These are phyloP conservation scores for Himalopsyche tibetana DNA, from an alignment of 2,888 invertebrate genomes.

Conservation along the genomic window DNA sequence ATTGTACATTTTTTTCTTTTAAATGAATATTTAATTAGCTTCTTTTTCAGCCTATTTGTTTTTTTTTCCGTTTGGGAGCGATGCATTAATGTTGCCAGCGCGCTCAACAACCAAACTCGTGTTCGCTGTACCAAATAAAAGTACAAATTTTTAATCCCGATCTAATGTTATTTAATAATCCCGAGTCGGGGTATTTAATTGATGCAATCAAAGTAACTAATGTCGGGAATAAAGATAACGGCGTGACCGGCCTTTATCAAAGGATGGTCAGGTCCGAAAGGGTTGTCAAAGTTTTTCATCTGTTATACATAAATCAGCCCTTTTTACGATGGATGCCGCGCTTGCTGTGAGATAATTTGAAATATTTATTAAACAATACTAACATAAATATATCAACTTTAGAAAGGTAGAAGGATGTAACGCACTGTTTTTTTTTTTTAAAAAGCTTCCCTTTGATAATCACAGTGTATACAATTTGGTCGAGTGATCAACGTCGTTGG, in stretches of 20 bases:
- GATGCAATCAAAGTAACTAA: conserved; percentile 20
- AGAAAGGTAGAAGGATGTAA: no score
- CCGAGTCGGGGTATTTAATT: background rate
- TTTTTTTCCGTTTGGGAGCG: background rate
- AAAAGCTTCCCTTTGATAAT: no score
- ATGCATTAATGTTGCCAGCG: background rate
- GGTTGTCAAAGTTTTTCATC: conserved; percentile 1
- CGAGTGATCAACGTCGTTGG: no score
- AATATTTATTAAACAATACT: no score
- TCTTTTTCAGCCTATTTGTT: background rate
- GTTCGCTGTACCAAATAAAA: conserved; percentile 16
- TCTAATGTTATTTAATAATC: conserved; percentile 30
- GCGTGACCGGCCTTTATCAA: conserved; percentile 17
- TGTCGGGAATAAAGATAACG: background rate
- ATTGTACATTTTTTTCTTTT: background rate
- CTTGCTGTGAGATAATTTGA: no score
- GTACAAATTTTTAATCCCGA: conserved; percentile 5
- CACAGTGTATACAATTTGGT: no score
- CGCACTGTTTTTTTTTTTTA: no score
- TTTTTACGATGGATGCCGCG: no score
- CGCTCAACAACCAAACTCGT: background rate
- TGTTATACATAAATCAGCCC: no score
- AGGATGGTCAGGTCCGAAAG: background rate
- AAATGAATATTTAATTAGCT: conserved; percentile 4
- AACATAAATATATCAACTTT: no score